phyloP scores from a whole-genome alignment of 64 coral and sea anemone genomes.

The Catalaphyllia jardinei region DNA sequence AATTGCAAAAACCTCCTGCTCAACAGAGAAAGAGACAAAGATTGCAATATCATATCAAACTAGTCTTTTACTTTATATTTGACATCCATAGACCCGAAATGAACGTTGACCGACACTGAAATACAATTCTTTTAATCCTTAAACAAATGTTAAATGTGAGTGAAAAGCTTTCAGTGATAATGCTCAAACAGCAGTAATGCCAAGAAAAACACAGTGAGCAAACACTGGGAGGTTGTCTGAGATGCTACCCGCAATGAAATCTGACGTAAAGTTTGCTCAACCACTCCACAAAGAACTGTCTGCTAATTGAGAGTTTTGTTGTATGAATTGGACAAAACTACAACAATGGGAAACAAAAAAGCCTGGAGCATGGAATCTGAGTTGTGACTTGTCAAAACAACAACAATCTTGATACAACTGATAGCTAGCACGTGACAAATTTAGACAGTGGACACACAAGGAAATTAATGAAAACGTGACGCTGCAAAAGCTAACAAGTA shows the following conservation, averaged over 20 bases:
- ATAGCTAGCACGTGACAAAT: slow-evolving; percentile 8
- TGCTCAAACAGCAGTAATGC: background rate
- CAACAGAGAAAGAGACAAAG: too few species aligned
- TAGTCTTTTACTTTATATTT: too few species aligned
- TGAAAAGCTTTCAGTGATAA: background rate
- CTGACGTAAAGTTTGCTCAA: background rate
- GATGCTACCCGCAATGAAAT: background rate
- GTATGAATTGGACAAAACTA: background rate
- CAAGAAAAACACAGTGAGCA: background rate
- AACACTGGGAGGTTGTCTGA: background rate
- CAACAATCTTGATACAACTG: background rate
- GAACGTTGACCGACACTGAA: too few species aligned
- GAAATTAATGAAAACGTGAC: too few species aligned
- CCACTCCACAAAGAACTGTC: background rate
- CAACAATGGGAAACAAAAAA: background rate
- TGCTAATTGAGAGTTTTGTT: slow-evolving; percentile 12
- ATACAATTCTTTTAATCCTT: background rate
- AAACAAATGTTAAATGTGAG: background rate
- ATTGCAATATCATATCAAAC: too few species aligned
- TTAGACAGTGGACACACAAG: too few species aligned
- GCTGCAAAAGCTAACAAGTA: too few species aligned
- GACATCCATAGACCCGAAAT: too few species aligned
- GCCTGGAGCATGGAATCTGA: background rate
- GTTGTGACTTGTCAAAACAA: too few species aligned
- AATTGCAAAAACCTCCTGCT: too few species aligned